Evolutionary conservation across 2,888 invertebrate species (phyloP).

Genomic region (Erebia palarica): DNA sequence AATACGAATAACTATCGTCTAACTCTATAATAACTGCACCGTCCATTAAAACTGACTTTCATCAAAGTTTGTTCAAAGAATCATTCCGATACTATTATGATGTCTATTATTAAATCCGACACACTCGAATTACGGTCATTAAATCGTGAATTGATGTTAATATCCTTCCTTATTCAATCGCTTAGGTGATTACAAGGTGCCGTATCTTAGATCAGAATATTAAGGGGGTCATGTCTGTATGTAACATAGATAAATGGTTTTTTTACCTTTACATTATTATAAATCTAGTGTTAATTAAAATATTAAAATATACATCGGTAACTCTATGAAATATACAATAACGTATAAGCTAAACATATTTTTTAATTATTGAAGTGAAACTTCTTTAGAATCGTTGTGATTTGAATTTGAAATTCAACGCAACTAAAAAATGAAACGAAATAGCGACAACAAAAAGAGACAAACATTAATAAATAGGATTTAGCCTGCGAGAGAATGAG

Average conservation of each 20-base stretch:
- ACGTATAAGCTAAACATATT: too few relatives aligned
- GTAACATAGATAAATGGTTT: not conserved
- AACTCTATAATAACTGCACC: constrained; percentile 17
- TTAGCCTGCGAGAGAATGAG: too few relatives aligned
- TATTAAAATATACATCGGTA: too few relatives aligned
- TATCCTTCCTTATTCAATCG: constrained; percentile 45
- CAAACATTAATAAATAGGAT: too few relatives aligned
- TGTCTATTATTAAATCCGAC: constrained; percentile 42
- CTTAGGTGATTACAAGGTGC: constrained; percentile 48
- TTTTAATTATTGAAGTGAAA: too few relatives aligned
- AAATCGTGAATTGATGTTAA: constrained; percentile 44
- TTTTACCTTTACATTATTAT: too few relatives aligned
- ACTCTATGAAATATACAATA: too few relatives aligned
- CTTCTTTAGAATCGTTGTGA: too few relatives aligned
- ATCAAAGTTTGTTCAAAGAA: constrained; percentile 41
- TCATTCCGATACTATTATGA: constrained; percentile 32
- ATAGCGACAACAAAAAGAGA: too few relatives aligned
- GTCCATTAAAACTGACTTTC: constrained; percentile 35
- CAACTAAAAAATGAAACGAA: too few relatives aligned
- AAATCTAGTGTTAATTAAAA: too few relatives aligned
- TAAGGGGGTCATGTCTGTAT: not conserved
- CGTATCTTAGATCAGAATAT: constrained; percentile 16
- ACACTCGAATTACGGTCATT: constrained; percentile 43
- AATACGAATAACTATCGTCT: not conserved
- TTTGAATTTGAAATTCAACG: too few relatives aligned